phyloP scores from a whole-genome alignment of 2,113 vertebrate species.

The Oceanodroma tethys region DNA sequence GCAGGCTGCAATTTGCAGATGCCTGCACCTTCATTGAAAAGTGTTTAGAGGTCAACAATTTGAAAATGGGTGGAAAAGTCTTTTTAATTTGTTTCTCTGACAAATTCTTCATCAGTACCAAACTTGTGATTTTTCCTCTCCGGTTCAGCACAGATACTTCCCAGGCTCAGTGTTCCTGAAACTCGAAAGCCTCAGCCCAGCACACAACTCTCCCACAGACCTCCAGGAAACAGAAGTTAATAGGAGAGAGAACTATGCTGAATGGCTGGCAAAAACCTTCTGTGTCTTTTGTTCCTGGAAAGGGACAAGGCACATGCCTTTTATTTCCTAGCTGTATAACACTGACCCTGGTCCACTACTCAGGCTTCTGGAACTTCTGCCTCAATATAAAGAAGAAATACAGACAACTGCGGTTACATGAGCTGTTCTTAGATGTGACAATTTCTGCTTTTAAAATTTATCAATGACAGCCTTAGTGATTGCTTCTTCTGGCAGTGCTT shows the following conservation, averaged over 20 bases:
- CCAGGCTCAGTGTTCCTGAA: neutral
- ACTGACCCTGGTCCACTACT: neutral
- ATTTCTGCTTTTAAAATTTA: neutral
- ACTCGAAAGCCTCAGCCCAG: neutral
- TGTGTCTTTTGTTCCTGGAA: neutral
- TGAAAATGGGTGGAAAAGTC: neutral
- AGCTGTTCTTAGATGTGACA: neutral
- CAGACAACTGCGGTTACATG: neutral
- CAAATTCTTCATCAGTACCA: neutral
- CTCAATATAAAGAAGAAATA: neutral
- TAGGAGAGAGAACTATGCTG: neutral
- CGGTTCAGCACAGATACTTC: neutral
- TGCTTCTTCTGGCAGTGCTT: neutral
- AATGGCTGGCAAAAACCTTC: neutral
- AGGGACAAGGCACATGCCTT: neutral
- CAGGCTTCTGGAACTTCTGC: neutral
- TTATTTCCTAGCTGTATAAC: neutral
- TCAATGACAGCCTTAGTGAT: neutral
- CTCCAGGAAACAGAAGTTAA: neutral
- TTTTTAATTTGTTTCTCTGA: neutral
- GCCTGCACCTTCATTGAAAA: neutral
- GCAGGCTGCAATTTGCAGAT: neutral
- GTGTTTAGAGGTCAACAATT: neutral
- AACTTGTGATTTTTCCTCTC: neutral
- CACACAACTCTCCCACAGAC: neutral